Conservation (phyloP, 2,113 vertebrate species). For the Bujurquina vittata region DNA sequence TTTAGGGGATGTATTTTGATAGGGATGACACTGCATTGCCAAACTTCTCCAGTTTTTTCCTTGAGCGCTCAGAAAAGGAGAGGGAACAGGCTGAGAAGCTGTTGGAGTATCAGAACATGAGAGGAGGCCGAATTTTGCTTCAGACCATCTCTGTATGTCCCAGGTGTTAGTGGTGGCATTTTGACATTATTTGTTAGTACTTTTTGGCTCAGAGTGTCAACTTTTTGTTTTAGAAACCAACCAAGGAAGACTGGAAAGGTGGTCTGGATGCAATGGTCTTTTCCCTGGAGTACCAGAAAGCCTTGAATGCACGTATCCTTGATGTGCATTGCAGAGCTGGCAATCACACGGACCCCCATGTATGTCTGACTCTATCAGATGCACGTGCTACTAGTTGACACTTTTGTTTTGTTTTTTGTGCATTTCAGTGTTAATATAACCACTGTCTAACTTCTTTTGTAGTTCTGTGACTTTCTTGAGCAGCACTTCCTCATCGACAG, state of each 20-base stretch:
- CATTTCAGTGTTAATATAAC: not conserved
- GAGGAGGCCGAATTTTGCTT: constrained; percentile 78
- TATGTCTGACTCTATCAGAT: constrained; percentile 44
- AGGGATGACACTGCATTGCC: constrained; percentile 78
- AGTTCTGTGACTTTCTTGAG: constrained; percentile 81
- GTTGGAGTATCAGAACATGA: constrained; percentile 78
- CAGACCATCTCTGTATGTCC: constrained; percentile 73
- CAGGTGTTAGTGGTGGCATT: accelerated
- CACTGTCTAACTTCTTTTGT: not conserved
- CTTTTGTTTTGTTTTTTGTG: too few species aligned
- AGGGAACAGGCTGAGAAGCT: constrained; percentile 76
- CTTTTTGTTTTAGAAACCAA: constrained; percentile 71
- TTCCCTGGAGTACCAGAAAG: constrained; percentile 80
- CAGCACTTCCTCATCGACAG: constrained; percentile 75
- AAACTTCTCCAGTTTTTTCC: constrained; percentile 79
- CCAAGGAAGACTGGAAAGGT: constrained; percentile 75
- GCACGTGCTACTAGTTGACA: not conserved
- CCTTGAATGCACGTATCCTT: constrained; percentile 69
- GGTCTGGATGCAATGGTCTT: constrained; percentile 77
- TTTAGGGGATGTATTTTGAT: constrained; percentile 82
- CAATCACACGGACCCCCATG: constrained; percentile 71
- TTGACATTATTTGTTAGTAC: not conserved
- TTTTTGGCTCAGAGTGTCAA: not conserved
- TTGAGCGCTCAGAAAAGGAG: constrained; percentile 75
- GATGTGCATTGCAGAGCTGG: constrained; percentile 71